Base-by-base conservation (phyloP, 1,140 invertebrate genomes). In the Glossosoma conforme region DNA sequence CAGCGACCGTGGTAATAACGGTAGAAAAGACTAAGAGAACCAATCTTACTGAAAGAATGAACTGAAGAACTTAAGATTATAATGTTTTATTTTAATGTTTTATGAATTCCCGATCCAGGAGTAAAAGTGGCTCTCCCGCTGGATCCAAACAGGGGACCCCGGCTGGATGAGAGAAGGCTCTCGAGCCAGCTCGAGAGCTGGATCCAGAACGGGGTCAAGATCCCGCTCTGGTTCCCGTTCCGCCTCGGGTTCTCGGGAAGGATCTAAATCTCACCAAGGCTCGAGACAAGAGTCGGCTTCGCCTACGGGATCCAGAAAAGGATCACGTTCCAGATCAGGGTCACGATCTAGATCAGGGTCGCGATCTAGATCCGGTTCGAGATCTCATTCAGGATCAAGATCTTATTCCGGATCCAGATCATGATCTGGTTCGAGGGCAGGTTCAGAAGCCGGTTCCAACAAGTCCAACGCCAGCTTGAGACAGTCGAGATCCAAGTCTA, bases 271-370 rank as follows among this genome's bases (percentile, higher is more conserved):
- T 24, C 61, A 20, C 22, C 20, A n/a, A 19, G n/a, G n/a, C n/a
- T 6, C 5, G 8, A 14, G 35, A 6, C 15, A 8, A 36, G 35
- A n/a, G n/a, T 30, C 25, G 8, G 8, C 8, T 14, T 11, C 24
- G 4, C 43, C 8, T 11, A n/a, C 43, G 13, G 17, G 9, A n/a
- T 70, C 65, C 3, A 65, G 64, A 17, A 65, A 58, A 1, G 64
- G 63, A 3, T 73, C 70, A 3, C 60, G 66, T 8, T 71, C 68
- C 3, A 59, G 63, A 32, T 72, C 70, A 44, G 62, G 65, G 1
- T 74, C 72, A 1, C 66, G 69, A 38, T 67, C 66, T n/a, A n/a
- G n/a, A n/a, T 22, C 70, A 66, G 3, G 32, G 22, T 46, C 69
- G n/a, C 61, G 54, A 13, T 69, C 68, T 17, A 55, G 60, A 28